These are phyloP conservation scores for Melanotaenia maccullochi DNA, from an alignment of 2,797 vertebrate species.

Conservation along the genomic window DNA sequence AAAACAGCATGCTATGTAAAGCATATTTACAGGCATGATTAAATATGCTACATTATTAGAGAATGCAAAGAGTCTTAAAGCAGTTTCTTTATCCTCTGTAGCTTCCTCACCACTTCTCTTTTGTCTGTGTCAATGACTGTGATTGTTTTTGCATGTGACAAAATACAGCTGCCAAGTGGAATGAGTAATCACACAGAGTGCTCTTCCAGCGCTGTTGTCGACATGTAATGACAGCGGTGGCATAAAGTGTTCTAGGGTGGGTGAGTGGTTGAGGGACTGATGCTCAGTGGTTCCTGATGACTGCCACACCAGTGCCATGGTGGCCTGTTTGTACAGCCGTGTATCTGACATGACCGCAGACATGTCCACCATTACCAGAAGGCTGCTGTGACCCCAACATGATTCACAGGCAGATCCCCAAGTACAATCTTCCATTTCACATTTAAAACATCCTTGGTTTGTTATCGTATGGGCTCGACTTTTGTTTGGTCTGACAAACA, in stretches of 20 bases:
- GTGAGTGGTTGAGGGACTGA: slow-evolving; percentile 38
- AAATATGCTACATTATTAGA: too few relatives aligned
- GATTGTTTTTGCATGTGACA: slow-evolving; percentile 80
- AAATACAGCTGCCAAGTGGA: slow-evolving; percentile 82
- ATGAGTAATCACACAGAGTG: slow-evolving; percentile 82
- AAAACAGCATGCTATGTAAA: too few relatives aligned
- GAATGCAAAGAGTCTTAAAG: slow-evolving; percentile 5
- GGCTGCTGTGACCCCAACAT: slow-evolving; percentile 26
- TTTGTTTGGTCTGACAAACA: neutral
- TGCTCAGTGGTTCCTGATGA: slow-evolving; percentile 65
- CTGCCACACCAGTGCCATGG: slow-evolving; percentile 39
- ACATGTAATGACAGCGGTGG: slow-evolving; percentile 80
- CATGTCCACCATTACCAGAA: slow-evolving; percentile 31
- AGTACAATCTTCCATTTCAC: slow-evolving; percentile 20
- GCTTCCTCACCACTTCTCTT: too few relatives aligned
- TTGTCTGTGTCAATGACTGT: slow-evolving; percentile 63
- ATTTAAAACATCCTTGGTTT: slow-evolving; percentile 11
- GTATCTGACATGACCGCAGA: slow-evolving; percentile 35
- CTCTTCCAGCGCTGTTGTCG: slow-evolving; percentile 71
- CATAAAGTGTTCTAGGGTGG: slow-evolving; percentile 68
- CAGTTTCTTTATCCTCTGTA: neutral
- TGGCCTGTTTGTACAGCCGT: slow-evolving; percentile 46
- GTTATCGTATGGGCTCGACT: neutral
- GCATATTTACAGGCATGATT: too few relatives aligned
- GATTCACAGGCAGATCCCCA: slow-evolving; percentile 2